Evolutionary conservation across 2,888 invertebrate genomes (phyloP).

Genomic region (Acanthoscelides obtectus): DNA sequence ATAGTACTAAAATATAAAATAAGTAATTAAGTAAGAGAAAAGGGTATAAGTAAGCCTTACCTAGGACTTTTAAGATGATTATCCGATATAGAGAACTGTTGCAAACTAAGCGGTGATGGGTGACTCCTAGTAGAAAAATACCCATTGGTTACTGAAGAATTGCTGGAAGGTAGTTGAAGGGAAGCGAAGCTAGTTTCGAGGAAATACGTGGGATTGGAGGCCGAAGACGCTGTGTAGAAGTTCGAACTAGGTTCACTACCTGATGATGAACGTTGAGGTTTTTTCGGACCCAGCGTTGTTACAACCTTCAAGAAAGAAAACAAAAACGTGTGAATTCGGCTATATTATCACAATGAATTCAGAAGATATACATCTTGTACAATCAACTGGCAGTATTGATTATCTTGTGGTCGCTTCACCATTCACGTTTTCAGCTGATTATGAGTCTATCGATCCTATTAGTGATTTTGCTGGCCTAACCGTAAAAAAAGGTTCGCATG

Average conservation of each 20-base stretch:
- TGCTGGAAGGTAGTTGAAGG: constrained; percentile 51
- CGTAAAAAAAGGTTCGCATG: no score
- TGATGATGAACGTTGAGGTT: constrained; percentile 61
- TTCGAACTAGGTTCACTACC: constrained; percentile 35
- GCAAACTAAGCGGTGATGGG: constrained; percentile 31
- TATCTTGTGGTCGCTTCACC: no score
- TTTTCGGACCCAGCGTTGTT: constrained; percentile 73
- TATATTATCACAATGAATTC: no score
- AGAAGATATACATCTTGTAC: no score
- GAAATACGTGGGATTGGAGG: constrained; percentile 53
- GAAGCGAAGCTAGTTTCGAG: constrained; percentile 75
- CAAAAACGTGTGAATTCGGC: not conserved
- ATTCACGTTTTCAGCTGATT: no score
- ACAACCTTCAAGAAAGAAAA: constrained; percentile 55
- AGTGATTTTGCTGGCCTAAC: no score
- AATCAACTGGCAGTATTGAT: no score
- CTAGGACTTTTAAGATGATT: not conserved
- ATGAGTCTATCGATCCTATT: no score
- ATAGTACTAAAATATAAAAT: no score
- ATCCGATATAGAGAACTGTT: not conserved
- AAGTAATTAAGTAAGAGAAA: no score
- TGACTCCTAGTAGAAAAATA: constrained; percentile 40
- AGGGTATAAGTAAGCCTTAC: not conserved
- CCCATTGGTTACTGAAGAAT: constrained; percentile 43
- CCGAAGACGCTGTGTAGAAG: constrained; percentile 26